A percentile compares a stretch with the other conserved stretches of the same genome.
These are phyloP conservation scores for Neomonachus schauinslandi DNA, from an alignment of 2,113 vertebrate species.

Conservation along the genomic window DNA sequence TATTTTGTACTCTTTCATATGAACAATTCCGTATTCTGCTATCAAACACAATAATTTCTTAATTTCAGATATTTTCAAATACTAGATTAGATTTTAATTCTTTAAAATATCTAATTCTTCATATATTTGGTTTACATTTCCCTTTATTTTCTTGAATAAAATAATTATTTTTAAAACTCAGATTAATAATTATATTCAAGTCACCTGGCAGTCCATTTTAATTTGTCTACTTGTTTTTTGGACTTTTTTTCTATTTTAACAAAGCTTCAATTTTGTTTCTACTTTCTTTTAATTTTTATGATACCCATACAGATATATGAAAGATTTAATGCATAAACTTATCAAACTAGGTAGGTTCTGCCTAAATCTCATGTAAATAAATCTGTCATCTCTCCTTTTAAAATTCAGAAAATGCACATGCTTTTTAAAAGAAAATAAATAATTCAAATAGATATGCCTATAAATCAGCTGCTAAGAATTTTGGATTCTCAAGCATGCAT, in stretches of 20 bases:
- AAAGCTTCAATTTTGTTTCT: not conserved
- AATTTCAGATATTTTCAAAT: not conserved
- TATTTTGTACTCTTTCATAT: not conserved
- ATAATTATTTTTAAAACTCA: not conserved
- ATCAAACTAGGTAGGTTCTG: not conserved
- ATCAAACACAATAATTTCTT: not conserved
- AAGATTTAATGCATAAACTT: not conserved
- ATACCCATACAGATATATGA: not conserved
- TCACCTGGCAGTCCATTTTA: not conserved
- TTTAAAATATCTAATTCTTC: not conserved
- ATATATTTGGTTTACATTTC: not conserved
- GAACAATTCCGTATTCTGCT: not conserved
- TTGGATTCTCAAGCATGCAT: not conserved
- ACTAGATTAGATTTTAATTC: not conserved
- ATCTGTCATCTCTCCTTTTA: not conserved
- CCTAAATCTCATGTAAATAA: not conserved
- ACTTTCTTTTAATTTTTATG: conserved; percentile 20
- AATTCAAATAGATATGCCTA: not conserved
- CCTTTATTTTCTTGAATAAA: not conserved
- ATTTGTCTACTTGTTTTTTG: not conserved
- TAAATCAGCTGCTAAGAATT: not conserved
- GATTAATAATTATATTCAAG: not conserved
- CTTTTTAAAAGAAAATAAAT: conserved; percentile 45
- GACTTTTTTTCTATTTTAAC: not conserved
- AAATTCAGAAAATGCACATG: conserved; percentile 26